Evolutionary conservation across 64 coral and sea anemone genomes (phyloP).

Genomic region (Montipora capricornis): DNA sequence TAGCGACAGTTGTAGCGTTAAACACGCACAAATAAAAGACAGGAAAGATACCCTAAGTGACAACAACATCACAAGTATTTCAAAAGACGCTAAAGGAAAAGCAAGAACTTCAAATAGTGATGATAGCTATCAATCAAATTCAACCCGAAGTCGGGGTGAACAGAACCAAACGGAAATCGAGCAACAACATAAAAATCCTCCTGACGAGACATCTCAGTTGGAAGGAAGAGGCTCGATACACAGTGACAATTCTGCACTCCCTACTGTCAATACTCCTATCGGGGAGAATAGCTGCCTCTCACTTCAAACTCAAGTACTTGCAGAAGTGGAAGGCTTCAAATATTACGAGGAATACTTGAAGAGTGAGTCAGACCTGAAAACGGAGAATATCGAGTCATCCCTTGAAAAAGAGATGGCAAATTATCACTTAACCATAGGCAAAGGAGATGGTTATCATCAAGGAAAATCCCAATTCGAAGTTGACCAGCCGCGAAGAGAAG

Average conservation of each 20-base stretch:
- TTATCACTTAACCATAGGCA: neutral
- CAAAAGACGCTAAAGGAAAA: neutral
- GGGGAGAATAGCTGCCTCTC: neutral
- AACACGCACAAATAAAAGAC: neutral
- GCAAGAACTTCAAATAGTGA: neutral
- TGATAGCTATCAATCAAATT: neutral
- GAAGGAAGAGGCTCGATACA: neutral
- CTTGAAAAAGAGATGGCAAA: neutral
- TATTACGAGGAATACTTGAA: neutral
- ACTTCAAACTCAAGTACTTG: neutral
- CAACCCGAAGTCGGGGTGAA: neutral
- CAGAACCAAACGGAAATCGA: neutral
- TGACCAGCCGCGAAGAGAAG: conserved; percentile 4
- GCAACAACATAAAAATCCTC: neutral
- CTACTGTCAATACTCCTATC: neutral
- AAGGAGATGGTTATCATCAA: neutral
- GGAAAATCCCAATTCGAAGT: neutral
- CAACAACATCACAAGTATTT: neutral
- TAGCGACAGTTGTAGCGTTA: neutral
- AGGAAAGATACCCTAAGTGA: neutral
- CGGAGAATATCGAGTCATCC: neutral
- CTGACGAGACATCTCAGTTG: neutral
- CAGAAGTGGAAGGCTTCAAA: neutral
- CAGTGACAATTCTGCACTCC: neutral
- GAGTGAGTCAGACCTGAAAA: neutral